Conservation (phyloP, 1,140 invertebrate species). For the Dryas iulia region DNA sequence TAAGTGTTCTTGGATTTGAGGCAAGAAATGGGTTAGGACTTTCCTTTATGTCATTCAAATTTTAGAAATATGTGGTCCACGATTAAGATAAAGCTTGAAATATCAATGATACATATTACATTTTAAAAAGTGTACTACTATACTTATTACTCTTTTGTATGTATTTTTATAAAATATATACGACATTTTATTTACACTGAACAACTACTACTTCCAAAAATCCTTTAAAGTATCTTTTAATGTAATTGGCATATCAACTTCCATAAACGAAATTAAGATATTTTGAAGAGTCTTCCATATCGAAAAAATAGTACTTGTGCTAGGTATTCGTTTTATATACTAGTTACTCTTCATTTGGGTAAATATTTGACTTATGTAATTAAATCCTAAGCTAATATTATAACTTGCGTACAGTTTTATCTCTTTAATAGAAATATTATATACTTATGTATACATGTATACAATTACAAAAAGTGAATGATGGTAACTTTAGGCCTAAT, state of each 20-base stretch:
- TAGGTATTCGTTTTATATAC: conserved; percentile 63
- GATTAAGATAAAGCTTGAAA: conserved; percentile 61
- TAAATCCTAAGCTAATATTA: not conserved
- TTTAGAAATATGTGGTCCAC: conserved; percentile 68
- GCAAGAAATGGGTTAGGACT: conserved; percentile 40
- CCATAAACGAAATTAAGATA: conserved; percentile 71
- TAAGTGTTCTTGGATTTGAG: conserved; percentile 46
- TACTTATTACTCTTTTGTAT: conserved; percentile 70
- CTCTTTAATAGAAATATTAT: not conserved
- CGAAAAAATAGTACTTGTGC: conserved; percentile 74
- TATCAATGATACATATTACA: conserved; percentile 78
- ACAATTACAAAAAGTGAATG: too few species aligned
- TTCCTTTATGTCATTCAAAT: conserved; percentile 45
- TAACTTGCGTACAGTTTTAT: not conserved
- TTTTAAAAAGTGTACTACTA: conserved; percentile 58
- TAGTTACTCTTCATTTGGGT: conserved; percentile 64
- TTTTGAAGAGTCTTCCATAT: conserved; percentile 77
- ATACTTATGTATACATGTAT: not conserved
- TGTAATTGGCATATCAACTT: conserved; percentile 78
- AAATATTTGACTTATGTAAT: conserved; percentile 52
- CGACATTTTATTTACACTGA: conserved; percentile 71
- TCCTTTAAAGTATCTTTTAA: conserved; percentile 61
- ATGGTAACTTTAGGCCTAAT: not conserved
- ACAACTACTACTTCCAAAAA: conserved; percentile 72
- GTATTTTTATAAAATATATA: conserved; percentile 79